Base-by-base conservation (phyloP, 2,888 invertebrate genomes). In the Metellina segmentata region DNA sequence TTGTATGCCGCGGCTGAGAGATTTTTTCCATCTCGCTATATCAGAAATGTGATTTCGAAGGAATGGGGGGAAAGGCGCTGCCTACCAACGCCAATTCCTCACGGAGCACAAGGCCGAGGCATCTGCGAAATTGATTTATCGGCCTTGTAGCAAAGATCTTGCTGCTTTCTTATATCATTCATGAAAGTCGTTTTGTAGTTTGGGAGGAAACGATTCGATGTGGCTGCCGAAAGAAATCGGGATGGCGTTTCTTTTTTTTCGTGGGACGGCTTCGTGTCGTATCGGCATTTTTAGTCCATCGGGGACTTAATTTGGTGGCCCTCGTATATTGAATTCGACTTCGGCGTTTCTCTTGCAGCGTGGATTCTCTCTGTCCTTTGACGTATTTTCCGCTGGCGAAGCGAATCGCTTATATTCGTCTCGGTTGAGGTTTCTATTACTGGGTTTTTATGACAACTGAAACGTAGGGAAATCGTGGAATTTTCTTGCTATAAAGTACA, bases 131-230 rank as follows among this genome's bases (percentile, higher is more conserved):
- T 88, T 88, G 88, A 88, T 88, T 88, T 88, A 88, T 88, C 79
- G 88, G 88, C 19, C 34, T 49, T 49, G 75, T 74, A 34, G 85
- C 85, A 81, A 20, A 49, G 11, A 70, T 20, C 71, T 20, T 19
- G 13, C 53, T 77, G 61, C 70, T 77, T n/a, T 52, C 78, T 78
- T 78, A 78, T 83, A 89, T 78, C 83, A 85, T 89, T 89, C 85
- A 85, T 83, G 89, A 79, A 83, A 89, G 83, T 77, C 83, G 70
- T 85, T 89, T 89, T 89, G 82, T 83, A 82, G 71, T 82, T 82
- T 70, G 49, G 51, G 82, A 69, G 52, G 19, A 70, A 61, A n/a
- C 81, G 69, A 81, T 81, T 81, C 69, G 70, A 81, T 72, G 70
- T 82, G 82, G 71, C 82, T 20, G 72, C 9, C 48, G 69, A 16